A percentile compares a stretch with the other conserved stretches of the same genome.
phyloP scores from a whole-genome alignment of 2,888 invertebrate species.

The Diarsia dahlii region DNA sequence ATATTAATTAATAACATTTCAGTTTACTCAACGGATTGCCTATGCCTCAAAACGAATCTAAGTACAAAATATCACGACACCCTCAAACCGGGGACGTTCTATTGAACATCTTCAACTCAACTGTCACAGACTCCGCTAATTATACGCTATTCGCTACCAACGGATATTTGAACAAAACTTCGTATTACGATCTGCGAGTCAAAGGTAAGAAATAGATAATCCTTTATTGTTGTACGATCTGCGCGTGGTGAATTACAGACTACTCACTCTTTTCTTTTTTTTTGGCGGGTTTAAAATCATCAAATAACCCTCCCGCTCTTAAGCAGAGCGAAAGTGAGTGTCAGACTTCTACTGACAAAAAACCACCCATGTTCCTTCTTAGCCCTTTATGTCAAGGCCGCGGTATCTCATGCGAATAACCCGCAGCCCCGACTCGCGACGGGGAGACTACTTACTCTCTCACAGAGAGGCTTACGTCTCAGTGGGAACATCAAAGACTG shows the following conservation, averaged over 20 bases:
- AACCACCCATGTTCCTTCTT: too few species aligned
- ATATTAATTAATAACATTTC: conserved; percentile 7
- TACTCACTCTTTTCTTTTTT: too few species aligned
- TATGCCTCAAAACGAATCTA: conserved; percentile 60
- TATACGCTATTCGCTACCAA: conserved; percentile 80
- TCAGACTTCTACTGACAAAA: too few species aligned
- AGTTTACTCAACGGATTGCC: conserved; percentile 65
- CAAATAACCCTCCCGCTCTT: too few species aligned
- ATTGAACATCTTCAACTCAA: conserved; percentile 68
- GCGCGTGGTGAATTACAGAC: neutral
- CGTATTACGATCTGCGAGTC: conserved; percentile 71
- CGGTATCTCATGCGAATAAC: too few species aligned
- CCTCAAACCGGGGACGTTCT: conserved; percentile 40
- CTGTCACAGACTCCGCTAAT: conserved; percentile 76
- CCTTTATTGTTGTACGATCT: neutral
- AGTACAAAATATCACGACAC: conserved; percentile 59
- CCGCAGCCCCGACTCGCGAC: too few species aligned
- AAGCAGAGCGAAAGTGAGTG: too few species aligned
- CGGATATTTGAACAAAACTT: conserved; percentile 61
- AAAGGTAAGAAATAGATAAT: conserved; percentile 69
- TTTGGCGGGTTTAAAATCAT: too few species aligned
- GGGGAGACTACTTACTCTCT: too few species aligned
- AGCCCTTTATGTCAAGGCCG: too few species aligned
- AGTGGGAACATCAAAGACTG: neutral
- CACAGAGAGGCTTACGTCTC: neutral